Conservation (phyloP, 2,113 vertebrate species). For the Seriola dumerili region DNA sequence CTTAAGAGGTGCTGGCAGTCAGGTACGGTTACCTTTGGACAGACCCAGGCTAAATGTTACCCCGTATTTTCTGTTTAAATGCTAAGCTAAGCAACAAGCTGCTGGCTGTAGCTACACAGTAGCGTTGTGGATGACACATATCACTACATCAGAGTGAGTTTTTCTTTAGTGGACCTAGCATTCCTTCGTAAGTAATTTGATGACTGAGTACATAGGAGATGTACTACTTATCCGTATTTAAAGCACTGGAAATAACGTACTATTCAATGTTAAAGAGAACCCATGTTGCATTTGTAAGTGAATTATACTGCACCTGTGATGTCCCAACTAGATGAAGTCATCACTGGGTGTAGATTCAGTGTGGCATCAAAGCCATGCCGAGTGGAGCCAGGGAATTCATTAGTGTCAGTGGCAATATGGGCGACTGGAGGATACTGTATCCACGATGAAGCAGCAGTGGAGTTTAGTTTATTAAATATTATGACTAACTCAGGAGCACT, state of each 20-base stretch:
- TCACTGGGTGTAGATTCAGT: slow-evolving; percentile 56
- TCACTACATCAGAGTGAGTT: neutral
- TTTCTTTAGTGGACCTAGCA: neutral
- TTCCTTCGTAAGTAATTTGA: neutral
- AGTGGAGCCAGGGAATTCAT: slow-evolving; percentile 66
- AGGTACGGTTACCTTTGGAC: neutral
- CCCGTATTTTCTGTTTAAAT: neutral
- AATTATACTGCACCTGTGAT: slow-evolving; percentile 16
- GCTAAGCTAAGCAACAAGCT: neutral
- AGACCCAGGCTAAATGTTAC: neutral
- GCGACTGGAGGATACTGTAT: slow-evolving; percentile 30
- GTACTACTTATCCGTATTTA: neutral
- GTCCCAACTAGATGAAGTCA: slow-evolving; percentile 53
- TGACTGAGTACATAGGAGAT: neutral
- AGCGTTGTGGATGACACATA: neutral
- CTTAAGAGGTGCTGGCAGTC: neutral
- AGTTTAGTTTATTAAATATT: slow-evolving; percentile 62
- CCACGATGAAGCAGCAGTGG: slow-evolving; percentile 31
- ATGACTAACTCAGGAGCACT: slow-evolving; percentile 31
- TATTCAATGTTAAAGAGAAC: slow-evolving; percentile 12
- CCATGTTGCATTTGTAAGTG: slow-evolving; percentile 18
- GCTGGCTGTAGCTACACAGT: neutral
- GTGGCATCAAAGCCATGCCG: slow-evolving; percentile 65
- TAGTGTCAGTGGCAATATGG: slow-evolving; percentile 70
- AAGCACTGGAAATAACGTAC: slow-evolving; percentile 1